Evolutionary conservation across 2,888 invertebrate species (phyloP), one percentile per base, ranked within the genome.

Genomic region (Aquatica leii): DNA sequence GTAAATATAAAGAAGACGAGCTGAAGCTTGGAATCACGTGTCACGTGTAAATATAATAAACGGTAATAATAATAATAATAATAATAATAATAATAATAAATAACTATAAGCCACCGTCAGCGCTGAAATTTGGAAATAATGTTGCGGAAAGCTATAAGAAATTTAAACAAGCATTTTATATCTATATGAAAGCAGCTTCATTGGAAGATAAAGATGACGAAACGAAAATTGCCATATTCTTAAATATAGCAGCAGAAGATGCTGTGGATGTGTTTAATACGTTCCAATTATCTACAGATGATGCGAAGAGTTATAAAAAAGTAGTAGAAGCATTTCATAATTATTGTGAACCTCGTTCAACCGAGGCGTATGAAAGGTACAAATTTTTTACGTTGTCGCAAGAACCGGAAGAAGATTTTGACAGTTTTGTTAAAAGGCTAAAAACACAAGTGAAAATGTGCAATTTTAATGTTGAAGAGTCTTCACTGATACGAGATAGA

Each of bases 171-270:
- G 14, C 1, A 24, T 51, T 51, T 15, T 14, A 20, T 8, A 46
- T 56, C 2, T 56, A 48, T 11, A 12, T 56, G 34, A 24, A n/a
- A 24, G 57, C 57, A 3, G n/a, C 48, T 12, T 34, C 11, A 11
- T 5, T 34, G 4, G 18, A 12, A 1, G 17, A 49, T 2, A 48
- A 17, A 49, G 8, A 12, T 34, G 48, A 46, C 18, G 15, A 62
- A 20, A 59, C 67, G 12, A 67, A 70, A 58, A 65, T 71, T 1
- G 72, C 73, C 8, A 65, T 73, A 21, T 59, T 73, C 2, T 51
- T 73, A n/a, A 69, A 74, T 41, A 57, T 64, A 0, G 67, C 70
- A 12, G 72, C 72, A n/a, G 68, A 72, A 11, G 73, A 73, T 40
- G 70, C 68, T 0, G 37, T 70, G 11, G 71, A 74, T 48, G 68